Percentiles rank a stretch among this genome's conserved stretches.
Conservation (phyloP, 2,797 vertebrate species). For the Graptemys geographica region DNA sequence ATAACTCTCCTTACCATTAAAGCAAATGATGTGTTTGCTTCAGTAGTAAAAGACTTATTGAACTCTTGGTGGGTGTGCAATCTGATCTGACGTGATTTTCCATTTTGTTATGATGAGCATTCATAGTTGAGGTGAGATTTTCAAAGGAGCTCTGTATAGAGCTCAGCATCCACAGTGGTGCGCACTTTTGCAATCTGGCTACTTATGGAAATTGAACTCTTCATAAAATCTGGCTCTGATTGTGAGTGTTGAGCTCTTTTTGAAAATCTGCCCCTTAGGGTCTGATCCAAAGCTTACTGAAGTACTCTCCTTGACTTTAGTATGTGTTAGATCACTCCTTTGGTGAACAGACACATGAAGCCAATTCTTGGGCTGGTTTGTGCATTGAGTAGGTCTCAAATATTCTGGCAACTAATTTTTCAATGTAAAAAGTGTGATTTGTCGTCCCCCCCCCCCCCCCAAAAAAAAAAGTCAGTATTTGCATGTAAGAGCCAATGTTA, state of each 20-base stretch:
- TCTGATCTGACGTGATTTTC: neutral
- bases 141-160: neutral
- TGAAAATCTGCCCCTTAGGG: no score
- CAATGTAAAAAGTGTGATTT: neutral
- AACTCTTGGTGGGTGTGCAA: neutral
- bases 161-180: neutral
- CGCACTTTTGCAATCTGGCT: neutral
- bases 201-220: neutral
- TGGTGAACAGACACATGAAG: neutral
- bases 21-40: neutral
- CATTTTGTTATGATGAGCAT: neutral
- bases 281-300: neutral
- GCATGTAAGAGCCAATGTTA: no score
- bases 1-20: neutral
- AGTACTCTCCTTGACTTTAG: fast-evolving
- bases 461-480: no score
- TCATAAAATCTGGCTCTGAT: neutral
- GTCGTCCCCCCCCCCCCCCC: fast-evolving
- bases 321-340: neutral
- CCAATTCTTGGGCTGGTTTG: neutral
- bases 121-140: neutral
- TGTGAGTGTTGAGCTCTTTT: neutral
- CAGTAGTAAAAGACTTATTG: neutral
- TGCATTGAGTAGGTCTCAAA: neutral
- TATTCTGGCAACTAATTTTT: neutral